Base-by-base conservation (phyloP, 1,140 invertebrate genomes). In the Heliconius hermathena region DNA sequence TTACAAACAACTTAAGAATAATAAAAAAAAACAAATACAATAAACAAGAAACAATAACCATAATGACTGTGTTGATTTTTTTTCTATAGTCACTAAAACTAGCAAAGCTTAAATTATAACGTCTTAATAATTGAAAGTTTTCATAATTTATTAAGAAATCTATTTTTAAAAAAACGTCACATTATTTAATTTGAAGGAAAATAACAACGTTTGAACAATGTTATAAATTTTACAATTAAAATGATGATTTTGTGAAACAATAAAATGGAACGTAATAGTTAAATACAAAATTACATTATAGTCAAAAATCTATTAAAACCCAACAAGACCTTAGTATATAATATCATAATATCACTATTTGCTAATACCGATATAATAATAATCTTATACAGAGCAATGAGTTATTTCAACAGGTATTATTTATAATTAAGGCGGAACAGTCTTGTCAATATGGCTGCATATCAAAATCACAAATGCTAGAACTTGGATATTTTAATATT, bases 401-500 rank as follows among this genome's bases (percentile, higher is more conserved):
- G 52, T 57, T 20, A 38, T 38, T 41, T 76, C 11, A n/a, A 66
- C 57, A 41, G 41, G 74, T 20, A 26, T 49, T 66, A 49, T 49
- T 70, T 13, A 76, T 26, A 38, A 72, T 72, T 46, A 54, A 70
- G 20, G 54, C 29, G 33, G 74, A 75, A 57, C 20, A 57, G 26
- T 66, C 60, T 66, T 29, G n/a, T 66, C 54, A 22, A 29, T 16
- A 66, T 66, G 26, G 60, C 60, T 66, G 22, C 49, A 20, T 52
- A 52, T 20, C 49, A 52, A 52, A 52, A 66, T 66, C 3, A 66
- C 60, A 66, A 71, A 29, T 77, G 76, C 85, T 88, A 93, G 85
- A 91, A 94, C 82, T 94, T 94, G 2, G 91, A 89, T 75, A 94
- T 75, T 84, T 93, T 94, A 16, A 86, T 76, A 81, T 87, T 92